Base-by-base conservation (phyloP, 1,140 invertebrate species). In the Manduca sexta region DNA sequence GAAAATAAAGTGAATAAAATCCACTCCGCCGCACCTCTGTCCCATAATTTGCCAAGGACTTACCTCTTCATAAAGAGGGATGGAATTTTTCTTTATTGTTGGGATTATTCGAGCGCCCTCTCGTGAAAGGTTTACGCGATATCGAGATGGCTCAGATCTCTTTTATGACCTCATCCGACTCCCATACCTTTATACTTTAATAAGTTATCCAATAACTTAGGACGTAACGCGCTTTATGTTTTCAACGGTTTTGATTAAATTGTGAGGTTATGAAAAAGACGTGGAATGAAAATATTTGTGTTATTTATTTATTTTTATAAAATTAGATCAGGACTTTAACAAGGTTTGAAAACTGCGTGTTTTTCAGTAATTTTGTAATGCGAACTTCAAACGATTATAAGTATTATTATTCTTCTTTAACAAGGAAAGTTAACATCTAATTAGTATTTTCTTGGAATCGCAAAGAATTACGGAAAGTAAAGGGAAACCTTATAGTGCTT, bases 1-100 rank as follows among this genome's bases (percentile, higher is more conserved):
- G n/a, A n/a, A n/a, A n/a, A n/a, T n/a, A n/a, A n/a, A n/a, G n/a
- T n/a, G n/a, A 51, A 31, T 11, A 8, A 51, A 15, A 35, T 31
- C 59, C 45, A 58, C 71, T 84, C 78, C 58, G 75, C 38, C 3
- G 6, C 31, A 49, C 11, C 49, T 26, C n/a, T 44, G 34, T 44
- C 59, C 57, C 49, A 77, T 76, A 84, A 84, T 84, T 84, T 84
- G 78, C 77, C 74, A 67, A 84, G 66, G 78, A 74, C 78, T 84
- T 84, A 84, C 78, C 81, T 84, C 81, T 84, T 82, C 78, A 84
- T 84, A 82, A 82, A 79, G 77, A 69, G 75, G 77, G 74, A 66
- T 69, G 75, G 77, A 84, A 82, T 84, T 82, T 84, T 82, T 84
- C 81, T 84, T 82, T 84, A 84, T 84, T 76, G 78, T 84, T 69